A percentile compares a stretch with the other conserved stretches of the same genome.
These are phyloP conservation scores for Germaria angustata DNA, from an alignment of 2,888 invertebrate species.

Conservation along the genomic window DNA sequence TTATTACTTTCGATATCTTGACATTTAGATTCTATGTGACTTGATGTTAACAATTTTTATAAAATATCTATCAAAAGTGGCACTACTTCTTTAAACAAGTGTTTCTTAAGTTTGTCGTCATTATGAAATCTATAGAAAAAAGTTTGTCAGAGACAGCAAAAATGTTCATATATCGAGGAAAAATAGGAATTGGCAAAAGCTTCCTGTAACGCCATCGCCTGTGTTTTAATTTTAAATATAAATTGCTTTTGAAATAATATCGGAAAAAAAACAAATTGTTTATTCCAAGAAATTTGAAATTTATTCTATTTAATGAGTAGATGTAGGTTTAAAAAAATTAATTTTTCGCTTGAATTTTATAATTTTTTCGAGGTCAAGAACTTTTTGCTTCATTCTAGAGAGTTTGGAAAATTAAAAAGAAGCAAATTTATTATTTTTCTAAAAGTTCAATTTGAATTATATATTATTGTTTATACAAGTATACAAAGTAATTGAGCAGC, in stretches of 20 bases:
- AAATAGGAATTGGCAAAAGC: not conserved
- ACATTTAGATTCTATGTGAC: too few species aligned
- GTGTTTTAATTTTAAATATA: not conserved
- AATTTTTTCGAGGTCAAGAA: conserved; percentile 48
- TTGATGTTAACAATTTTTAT: too few species aligned
- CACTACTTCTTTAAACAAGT: too few species aligned
- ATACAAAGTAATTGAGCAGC: not conserved
- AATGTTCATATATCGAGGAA: too few species aligned
- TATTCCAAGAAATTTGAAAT: not conserved
- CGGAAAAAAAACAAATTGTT: not conserved
- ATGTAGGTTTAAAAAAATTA: conserved; percentile 6
- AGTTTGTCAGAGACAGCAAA: too few species aligned
- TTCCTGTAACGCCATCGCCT: not conserved
- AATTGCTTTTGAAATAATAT: conserved; percentile 4
- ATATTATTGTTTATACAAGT: too few species aligned
- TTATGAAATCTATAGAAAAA: too few species aligned
- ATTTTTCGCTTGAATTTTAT: not conserved
- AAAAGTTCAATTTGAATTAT: not conserved
- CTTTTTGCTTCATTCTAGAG: conserved; percentile 4
- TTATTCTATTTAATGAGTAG: not conserved
- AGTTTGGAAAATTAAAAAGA: not conserved
- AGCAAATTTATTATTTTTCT: not conserved
- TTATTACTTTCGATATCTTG: too few species aligned
- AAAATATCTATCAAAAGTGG: too few species aligned
- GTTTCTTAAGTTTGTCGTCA: too few species aligned